Conservation (phyloP, 2,113 vertebrate genomes). For the Oryzias celebensis region DNA sequence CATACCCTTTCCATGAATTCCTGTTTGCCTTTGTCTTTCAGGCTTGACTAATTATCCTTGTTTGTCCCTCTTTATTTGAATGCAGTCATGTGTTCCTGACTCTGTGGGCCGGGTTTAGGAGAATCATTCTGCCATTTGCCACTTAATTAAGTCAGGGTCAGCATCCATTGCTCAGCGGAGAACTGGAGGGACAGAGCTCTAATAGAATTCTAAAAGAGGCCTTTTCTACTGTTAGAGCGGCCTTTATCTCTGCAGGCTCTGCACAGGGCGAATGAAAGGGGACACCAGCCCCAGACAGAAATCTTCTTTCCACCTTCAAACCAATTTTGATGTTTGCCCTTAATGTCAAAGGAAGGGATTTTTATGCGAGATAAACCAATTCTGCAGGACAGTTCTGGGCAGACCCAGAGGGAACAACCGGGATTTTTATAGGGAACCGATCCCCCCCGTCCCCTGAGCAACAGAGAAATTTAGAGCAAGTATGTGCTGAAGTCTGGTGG, state of each 20-base stretch:
- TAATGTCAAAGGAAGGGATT: conserved; percentile 21
- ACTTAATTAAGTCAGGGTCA: conserved; percentile 81
- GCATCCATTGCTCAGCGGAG: conserved; percentile 71
- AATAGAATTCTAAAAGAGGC: conserved; percentile 73
- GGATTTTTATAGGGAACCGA: conserved; percentile 65
- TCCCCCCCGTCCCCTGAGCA: conserved; percentile 73
- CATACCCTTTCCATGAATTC: conserved; percentile 70
- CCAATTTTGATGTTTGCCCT: conserved; percentile 50
- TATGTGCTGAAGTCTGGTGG: conserved; percentile 60
- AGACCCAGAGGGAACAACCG: conserved; percentile 19
- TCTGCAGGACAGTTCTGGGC: conserved; percentile 7
- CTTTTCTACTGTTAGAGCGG: conserved; percentile 61
- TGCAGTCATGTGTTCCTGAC: conserved; percentile 81
- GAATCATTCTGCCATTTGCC: conserved; percentile 80
- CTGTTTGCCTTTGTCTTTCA: conserved; percentile 75
- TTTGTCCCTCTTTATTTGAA: conserved; percentile 82
- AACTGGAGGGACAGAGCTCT: conserved; percentile 61
- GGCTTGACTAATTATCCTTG: conserved; percentile 83
- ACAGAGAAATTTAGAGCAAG: conserved; percentile 73
- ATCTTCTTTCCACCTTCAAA: conserved; percentile 48
- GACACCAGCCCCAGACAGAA: conserved; percentile 58
- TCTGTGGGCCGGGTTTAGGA: conserved; percentile 74
- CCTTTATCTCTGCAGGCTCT: conserved; percentile 53
- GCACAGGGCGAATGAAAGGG: conserved; percentile 59
- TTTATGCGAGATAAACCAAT: conserved; percentile 6